A percentile compares a stretch with the other conserved stretches of the same genome.
Evolutionary conservation across 1,140 invertebrate species (phyloP).

Genomic region (Aphaenogaster ashmeadi): DNA sequence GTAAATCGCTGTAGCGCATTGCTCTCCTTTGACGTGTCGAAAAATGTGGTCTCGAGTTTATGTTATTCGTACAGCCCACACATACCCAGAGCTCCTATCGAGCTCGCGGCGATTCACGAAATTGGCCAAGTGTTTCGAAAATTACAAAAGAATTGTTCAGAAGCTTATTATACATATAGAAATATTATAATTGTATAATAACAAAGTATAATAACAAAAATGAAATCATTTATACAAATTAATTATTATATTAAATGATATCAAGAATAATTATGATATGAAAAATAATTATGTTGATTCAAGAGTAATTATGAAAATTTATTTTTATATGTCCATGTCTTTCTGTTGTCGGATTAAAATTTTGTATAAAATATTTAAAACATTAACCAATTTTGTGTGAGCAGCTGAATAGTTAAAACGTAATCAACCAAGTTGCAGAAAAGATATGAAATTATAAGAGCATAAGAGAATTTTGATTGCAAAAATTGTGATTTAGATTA

Average conservation of each 20-base stretch:
- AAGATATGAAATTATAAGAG: not conserved
- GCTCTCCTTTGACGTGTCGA: not conserved
- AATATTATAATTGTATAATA: not conserved
- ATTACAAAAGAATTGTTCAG: not conserved
- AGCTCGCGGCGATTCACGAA: not conserved
- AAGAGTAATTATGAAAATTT: not conserved
- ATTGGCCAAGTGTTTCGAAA: not conserved
- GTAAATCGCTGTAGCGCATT: slow-evolving; percentile 46
- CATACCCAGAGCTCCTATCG: too few species aligned
- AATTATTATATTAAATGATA: not conserved
- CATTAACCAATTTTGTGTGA: not conserved
- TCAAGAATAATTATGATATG: too few species aligned
- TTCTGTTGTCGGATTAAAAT: not conserved
- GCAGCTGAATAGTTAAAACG: not conserved
- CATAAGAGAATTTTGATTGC: not conserved
- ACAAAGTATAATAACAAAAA: too few species aligned
- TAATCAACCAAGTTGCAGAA: not conserved
- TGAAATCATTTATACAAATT: not conserved
- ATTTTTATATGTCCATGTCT: not conserved
- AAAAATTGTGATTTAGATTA: not conserved
- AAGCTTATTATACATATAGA: not conserved
- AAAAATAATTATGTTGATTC: not conserved
- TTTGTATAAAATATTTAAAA: not conserved
- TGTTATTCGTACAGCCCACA: not conserved
- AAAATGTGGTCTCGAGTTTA: slow-evolving; percentile 32